Conservation (phyloP, 2,797 vertebrate genomes). For the Acrossocheilus fasciatus region DNA sequence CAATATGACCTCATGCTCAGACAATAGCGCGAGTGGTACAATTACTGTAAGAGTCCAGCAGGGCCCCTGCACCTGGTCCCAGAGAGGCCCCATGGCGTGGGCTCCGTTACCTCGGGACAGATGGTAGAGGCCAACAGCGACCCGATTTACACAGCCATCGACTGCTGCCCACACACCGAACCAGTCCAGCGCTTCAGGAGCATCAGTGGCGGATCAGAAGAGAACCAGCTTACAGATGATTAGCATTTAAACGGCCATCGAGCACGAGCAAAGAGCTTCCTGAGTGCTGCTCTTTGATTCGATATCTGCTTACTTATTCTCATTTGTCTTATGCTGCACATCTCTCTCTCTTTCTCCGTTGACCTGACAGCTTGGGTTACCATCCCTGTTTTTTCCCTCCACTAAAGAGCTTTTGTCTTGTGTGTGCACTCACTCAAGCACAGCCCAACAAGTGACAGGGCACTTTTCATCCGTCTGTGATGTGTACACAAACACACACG, state of each 20-base stretch:
- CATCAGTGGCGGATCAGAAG: constrained; percentile 17
- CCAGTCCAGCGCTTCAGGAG: constrained; percentile 47
- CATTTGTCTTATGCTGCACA: neutral
- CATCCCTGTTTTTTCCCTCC: constrained; percentile 28
- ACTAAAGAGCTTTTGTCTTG: constrained; percentile 39
- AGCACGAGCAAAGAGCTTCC: neutral
- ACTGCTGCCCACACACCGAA: constrained; percentile 57
- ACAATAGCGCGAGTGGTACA: constrained; percentile 56
- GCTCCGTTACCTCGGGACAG: constrained; percentile 65
- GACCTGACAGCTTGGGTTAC: constrained; percentile 46
- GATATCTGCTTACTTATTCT: constrained; percentile 30
- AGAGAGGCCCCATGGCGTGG: constrained; percentile 42
- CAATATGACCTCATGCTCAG: constrained; percentile 55
- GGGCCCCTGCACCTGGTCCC: constrained; percentile 55
- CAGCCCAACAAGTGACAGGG: constrained; percentile 37
- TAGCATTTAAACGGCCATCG: neutral
- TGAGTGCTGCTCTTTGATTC: constrained; percentile 45
- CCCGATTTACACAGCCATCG: constrained; percentile 61
- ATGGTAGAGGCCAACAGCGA: constrained; percentile 66
- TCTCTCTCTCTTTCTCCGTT: neutral
- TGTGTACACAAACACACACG: neutral
- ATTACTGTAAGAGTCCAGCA: constrained; percentile 59
- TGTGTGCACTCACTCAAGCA: constrained; percentile 35
- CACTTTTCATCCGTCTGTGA: constrained; percentile 14
- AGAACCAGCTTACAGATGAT: neutral